Base-by-base conservation (phyloP, 2,888 invertebrate species). In the Sipunculus nudus region DNA sequence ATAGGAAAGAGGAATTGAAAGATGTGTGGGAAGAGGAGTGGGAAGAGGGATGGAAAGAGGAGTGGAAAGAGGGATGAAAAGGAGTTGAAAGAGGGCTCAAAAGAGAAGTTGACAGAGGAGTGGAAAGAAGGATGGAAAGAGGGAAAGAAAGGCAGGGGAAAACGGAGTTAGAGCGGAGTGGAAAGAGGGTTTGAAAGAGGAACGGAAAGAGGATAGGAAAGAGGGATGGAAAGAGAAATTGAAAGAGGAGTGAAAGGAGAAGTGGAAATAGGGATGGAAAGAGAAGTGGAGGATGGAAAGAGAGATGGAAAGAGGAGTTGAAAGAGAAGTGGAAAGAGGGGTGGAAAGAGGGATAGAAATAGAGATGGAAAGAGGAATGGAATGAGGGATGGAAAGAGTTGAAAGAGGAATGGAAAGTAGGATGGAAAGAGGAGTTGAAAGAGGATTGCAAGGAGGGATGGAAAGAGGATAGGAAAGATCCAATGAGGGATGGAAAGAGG, bases 211-310 rank as follows among this genome's bases (percentile, higher is more conserved):
- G n/a, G n/a, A n/a, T n/a, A n/a, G n/a, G n/a, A n/a, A n/a, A n/a
- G n/a, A 19, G 8, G 32, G 53, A 29, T 2, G 21, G 21, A 31
- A 2, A 53, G 53, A 53, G 45, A 45, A 29, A 53, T 6, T 52
- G 53, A 53, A 6, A 47, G 45, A 53, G 2, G 25, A 26, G 8
- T 16, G 25, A 5, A 32, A 23, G 23, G 16, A 32, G 31, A 2
- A 23, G 43, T 8, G n/a, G 16, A 46, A 13, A 23, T 19, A 31
- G 23, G 3, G 6, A 26, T 28, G 45, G 29, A 29, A 31, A 56
- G 23, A 38, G 49, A 23, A 50, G 52, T 50, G 52, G 29, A 50
- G 52, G 29, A 38, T 50, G 25, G 52, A n/a, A 19, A 21, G 19
- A 45, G 19, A 21, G 19, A 10, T n/a, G 45, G 23, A 16, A 19